These are phyloP conservation scores for Diaprepes abbreviatus DNA, from an alignment of 2,888 invertebrate genomes.

Conservation along the genomic window DNA sequence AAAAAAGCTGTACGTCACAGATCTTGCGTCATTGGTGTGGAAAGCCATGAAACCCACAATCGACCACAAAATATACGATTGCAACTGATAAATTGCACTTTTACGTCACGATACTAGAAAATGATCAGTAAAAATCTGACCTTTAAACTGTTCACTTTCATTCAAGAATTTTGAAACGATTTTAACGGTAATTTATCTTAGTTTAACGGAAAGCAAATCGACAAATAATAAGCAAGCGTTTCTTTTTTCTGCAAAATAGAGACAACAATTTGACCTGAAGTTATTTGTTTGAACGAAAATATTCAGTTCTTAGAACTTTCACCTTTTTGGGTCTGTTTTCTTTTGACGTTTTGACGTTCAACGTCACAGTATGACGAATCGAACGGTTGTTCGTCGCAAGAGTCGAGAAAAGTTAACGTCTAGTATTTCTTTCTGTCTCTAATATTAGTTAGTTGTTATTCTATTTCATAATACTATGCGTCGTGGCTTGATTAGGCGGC, in stretches of 20 bases:
- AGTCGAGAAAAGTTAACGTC: neutral
- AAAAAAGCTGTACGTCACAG: constrained; percentile 37
- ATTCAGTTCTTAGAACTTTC: neutral
- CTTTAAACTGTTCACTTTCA: constrained; percentile 35
- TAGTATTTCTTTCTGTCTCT: neutral
- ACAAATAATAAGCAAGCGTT: neutral
- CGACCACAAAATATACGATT: constrained; percentile 16
- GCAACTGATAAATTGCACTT: constrained; percentile 33
- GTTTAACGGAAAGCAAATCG: neutral
- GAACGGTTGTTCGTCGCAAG: constrained; percentile 4
- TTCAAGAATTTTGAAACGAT: constrained; percentile 19
- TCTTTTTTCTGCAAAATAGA: neutral
- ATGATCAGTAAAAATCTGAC: constrained; percentile 40
- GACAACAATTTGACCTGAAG: neutral
- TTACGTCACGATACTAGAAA: constrained; percentile 42
- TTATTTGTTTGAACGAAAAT: neutral
- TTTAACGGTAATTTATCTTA: neutral
- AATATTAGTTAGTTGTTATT: too few relatives aligned
- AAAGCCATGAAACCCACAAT: constrained; percentile 39
- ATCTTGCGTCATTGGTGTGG: constrained; percentile 37
- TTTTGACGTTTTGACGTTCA: constrained; percentile 14
- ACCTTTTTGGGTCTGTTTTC: constrained; percentile 4
- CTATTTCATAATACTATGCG: neutral
- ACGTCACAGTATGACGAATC: constrained; percentile 9
- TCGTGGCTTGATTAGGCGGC: neutral